phyloP scores from a whole-genome alignment of 2,888 invertebrate genomes.

The Heliconius ethilla region DNA sequence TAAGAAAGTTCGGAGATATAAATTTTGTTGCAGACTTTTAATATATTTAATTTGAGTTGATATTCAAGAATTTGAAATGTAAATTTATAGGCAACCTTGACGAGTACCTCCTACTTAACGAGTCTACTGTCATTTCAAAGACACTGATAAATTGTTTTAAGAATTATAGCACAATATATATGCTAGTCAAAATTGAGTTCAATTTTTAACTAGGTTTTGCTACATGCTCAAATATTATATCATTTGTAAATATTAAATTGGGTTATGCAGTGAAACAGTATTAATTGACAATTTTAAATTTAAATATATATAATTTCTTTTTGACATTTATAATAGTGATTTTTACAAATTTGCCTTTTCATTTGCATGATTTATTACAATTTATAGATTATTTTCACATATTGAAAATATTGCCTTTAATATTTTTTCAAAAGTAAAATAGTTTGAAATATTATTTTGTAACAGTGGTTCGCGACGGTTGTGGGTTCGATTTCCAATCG shows the following conservation, averaged over 20 bases:
- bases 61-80: background rate
- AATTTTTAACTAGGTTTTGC: no score
- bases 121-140: conserved; percentile 1
- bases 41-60: background rate
- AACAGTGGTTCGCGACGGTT: no score
- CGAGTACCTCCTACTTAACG: background rate
- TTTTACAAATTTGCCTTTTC: background rate
- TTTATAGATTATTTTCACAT: background rate
- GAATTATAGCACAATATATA: no score
- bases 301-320: background rate
- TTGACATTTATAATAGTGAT: no score
- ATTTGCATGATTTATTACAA: background rate
- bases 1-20: background rate
- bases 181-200: no score
- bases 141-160: conserved; percentile 2
- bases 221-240: no score
- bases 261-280: background rate
- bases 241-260: background rate
- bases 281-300: background rate
- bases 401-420: background rate
- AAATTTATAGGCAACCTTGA: conserved; percentile 2
- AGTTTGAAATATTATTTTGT: no score
- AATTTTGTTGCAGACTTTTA: background rate
- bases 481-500: no score
- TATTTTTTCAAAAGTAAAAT: no score